These are phyloP conservation scores for Carcharodon carcharias DNA, from an alignment of 2,797 vertebrate species.

Conservation along the genomic window DNA sequence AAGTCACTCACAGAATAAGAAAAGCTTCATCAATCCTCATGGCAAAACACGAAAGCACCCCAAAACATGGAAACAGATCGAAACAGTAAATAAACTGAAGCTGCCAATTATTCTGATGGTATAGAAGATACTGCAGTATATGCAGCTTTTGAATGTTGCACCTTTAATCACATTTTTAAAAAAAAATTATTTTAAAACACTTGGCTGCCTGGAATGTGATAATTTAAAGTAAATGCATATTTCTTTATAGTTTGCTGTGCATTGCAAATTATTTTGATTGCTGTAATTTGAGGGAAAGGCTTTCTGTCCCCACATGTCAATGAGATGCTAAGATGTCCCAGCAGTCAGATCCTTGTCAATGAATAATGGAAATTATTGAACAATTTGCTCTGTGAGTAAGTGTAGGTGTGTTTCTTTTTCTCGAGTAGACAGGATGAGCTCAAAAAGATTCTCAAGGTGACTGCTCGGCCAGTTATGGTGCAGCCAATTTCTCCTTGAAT, in stretches of 20 bases:
- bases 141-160: neutral
- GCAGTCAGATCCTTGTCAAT: neutral
- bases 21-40: no score
- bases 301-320: neutral
- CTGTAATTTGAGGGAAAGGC: neutral
- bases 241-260: neutral
- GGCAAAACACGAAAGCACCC: no score
- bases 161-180: neutral
- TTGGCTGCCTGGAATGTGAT: neutral
- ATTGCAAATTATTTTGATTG: slow-evolving; percentile 26
- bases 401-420: neutral
- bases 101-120: neutral
- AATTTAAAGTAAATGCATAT: neutral
- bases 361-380: slow-evolving; percentile 18
- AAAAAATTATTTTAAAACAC: neutral
- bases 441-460: slow-evolving; percentile 5
- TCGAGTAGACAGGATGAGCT: neutral
- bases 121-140: neutral
- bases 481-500: neutral
- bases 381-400: neutral
- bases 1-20: no score
- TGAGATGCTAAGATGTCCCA: neutral
- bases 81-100: no score
- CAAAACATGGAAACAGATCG: no score
- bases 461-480: neutral